Evolutionary conservation across 2,797 vertebrate genomes (phyloP).

Genomic region (Mus spretus): DNA sequence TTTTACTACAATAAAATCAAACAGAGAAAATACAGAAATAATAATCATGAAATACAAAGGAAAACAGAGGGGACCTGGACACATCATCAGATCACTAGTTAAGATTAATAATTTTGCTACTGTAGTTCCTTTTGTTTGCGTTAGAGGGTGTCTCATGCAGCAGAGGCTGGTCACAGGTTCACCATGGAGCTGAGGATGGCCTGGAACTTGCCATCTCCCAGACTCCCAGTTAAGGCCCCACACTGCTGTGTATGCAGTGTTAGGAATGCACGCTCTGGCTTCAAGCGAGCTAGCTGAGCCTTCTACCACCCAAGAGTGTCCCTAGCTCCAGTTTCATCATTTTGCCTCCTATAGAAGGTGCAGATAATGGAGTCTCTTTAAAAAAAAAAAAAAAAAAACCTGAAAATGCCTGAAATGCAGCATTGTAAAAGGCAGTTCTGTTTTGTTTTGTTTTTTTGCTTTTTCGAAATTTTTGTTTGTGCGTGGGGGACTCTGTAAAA

Average conservation of each 20-base stretch:
- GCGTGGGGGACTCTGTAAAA: too few relatives aligned
- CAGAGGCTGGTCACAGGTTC: neutral
- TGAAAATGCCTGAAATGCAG: too few relatives aligned
- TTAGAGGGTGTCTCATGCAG: neutral
- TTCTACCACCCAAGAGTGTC: neutral
- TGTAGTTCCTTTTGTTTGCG: neutral
- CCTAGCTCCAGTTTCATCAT: constrained; percentile 64
- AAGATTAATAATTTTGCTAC: constrained; percentile 40
- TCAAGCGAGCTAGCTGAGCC: too few relatives aligned
- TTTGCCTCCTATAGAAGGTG: constrained; percentile 69
- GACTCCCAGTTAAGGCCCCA: neutral
- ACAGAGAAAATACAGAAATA: constrained; percentile 40
- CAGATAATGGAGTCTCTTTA: constrained; percentile 70
- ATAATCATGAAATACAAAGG: constrained; percentile 13
- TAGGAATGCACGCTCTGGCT: neutral
- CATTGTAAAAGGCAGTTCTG: too few relatives aligned
- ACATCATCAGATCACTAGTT: constrained; percentile 76
- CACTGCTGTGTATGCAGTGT: too few relatives aligned
- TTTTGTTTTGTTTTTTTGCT: too few relatives aligned
- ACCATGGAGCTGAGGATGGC: neutral
- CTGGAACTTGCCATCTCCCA: neutral
- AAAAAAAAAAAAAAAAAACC: neutral
- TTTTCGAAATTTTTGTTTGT: too few relatives aligned
- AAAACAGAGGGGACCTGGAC: constrained; percentile 53
- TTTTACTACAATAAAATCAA: constrained; percentile 42